Conservation (phyloP, 1,140 invertebrate species). For the Popillia japonica region DNA sequence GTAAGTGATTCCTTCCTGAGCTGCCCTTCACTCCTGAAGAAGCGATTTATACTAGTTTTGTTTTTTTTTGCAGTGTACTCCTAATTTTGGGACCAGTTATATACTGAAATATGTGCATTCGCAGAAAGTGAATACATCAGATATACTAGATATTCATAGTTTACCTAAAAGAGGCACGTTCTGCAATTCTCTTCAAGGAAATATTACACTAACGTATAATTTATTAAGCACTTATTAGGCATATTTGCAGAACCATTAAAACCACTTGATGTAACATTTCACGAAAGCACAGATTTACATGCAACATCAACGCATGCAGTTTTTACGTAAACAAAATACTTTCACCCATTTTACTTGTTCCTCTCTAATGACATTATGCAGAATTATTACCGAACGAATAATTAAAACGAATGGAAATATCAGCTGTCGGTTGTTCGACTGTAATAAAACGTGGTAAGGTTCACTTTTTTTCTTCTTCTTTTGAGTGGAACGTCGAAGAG, state of each 20-base stretch:
- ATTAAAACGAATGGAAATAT: conserved; percentile 31
- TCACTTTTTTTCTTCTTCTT: neutral
- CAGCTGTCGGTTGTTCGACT: neutral
- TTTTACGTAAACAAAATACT: conserved; percentile 32
- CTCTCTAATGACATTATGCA: conserved; percentile 7
- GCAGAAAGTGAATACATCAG: too few relatives aligned
- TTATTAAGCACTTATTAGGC: neutral
- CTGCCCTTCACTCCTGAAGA: too few relatives aligned
- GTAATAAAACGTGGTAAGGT: conserved; percentile 9
- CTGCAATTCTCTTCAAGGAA: neutral
- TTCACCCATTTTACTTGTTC: conserved; percentile 8
- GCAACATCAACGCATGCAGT: conserved; percentile 2
- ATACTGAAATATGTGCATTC: too few relatives aligned
- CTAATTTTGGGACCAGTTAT: too few relatives aligned
- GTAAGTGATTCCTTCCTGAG: too few relatives aligned
- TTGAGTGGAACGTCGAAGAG: conserved; percentile 15
- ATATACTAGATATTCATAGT: neutral
- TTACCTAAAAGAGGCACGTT: neutral
- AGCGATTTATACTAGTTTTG: too few relatives aligned
- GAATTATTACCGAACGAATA: neutral
- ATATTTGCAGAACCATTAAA: neutral
- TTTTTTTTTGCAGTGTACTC: too few relatives aligned
- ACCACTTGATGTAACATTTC: conserved; percentile 17
- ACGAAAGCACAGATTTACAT: neutral
- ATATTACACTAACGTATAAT: conserved; percentile 10